Percentiles rank a stretch among this genome's conserved stretches.
Evolutionary conservation across 1,140 invertebrate species (phyloP).

Genomic region (Drosophila watanabei): DNA sequence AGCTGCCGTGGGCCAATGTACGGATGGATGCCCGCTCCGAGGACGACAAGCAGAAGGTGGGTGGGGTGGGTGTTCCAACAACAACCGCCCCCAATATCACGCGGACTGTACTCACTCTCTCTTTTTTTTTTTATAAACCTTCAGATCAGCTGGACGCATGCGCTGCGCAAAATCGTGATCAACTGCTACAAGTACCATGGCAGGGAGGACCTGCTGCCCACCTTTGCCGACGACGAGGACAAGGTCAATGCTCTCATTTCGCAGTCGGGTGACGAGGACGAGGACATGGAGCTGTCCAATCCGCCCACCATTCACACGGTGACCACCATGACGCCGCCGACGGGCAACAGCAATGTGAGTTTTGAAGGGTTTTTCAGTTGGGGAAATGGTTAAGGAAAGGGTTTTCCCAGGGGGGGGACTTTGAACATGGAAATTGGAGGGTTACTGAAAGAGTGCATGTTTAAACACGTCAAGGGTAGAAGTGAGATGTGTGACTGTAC

Average conservation of each 20-base stretch:
- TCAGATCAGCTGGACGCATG: constrained; percentile 99
- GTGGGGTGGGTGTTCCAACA: constrained; percentile 58
- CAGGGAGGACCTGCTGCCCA: constrained; percentile 96
- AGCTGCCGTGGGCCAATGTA: constrained; percentile 98
- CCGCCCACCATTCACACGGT: constrained; percentile 85
- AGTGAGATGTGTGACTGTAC: too few relatives aligned
- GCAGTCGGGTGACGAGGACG: constrained; percentile 76
- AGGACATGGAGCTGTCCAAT: constrained; percentile 77
- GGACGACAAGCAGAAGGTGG: constrained; percentile 98
- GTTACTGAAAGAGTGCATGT: background rate
- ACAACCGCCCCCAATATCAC: constrained; percentile 43
- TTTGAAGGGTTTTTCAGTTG: background rate
- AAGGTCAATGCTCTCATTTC: constrained; percentile 87
- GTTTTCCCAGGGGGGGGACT: background rate
- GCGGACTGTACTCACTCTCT: constrained; percentile 31
- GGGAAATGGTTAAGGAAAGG: background rate
- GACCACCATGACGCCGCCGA: constrained; percentile 76
- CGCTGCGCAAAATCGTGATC: constrained; percentile 98
- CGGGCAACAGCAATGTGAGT: constrained; percentile 80
- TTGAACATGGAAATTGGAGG: background rate
- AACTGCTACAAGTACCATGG: constrained; percentile 99
- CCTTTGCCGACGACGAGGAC: constrained; percentile 96
- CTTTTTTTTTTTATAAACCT: background rate
- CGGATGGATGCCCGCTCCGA: constrained; percentile 98
- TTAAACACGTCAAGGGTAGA: background rate